A percentile compares a stretch with the other conserved stretches of the same genome.
These are phyloP conservation scores for Tanypteryx hageni DNA, from an alignment of 2,888 invertebrate species.

Conservation along the genomic window DNA sequence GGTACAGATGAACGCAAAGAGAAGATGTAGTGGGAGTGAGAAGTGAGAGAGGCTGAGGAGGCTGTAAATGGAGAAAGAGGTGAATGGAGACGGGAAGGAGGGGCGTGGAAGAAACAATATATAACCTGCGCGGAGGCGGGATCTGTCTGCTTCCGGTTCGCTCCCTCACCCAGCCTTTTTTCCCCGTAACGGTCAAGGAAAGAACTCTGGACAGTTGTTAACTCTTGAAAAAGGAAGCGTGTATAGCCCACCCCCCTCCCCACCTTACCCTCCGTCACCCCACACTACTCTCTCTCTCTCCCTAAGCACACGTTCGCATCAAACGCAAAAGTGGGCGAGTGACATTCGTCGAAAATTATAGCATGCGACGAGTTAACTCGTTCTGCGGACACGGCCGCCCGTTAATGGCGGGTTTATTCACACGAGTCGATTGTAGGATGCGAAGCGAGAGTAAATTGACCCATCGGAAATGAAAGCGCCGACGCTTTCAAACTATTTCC, in stretches of 20 bases:
- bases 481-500: neutral
- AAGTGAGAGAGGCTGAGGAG: too few relatives aligned
- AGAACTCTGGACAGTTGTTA: too few relatives aligned
- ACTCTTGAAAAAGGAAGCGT: neutral
- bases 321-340: neutral
- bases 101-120: constrained; percentile 3
- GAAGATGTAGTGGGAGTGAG: too few relatives aligned
- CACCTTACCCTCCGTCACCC: neutral
- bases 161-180: too few relatives aligned
- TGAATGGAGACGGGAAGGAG: too few relatives aligned
- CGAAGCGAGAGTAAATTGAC: neutral
- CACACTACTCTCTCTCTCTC: neutral
- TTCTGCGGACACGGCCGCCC: neutral
- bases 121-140: neutral
- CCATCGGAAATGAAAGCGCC: constrained; percentile 11
- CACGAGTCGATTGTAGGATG: neutral
- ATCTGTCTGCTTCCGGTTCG: neutral
- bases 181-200: too few relatives aligned
- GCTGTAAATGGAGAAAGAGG: too few relatives aligned
- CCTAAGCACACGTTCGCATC: too few relatives aligned
- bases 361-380: neutral
- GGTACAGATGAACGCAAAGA: too few relatives aligned
- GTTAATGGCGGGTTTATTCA: constrained; percentile 7
- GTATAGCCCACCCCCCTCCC: neutral
- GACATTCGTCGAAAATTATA: neutral